These are phyloP conservation scores for Ochropleura plecta DNA, from an alignment of 2,888 invertebrate species.

Conservation along the genomic window DNA sequence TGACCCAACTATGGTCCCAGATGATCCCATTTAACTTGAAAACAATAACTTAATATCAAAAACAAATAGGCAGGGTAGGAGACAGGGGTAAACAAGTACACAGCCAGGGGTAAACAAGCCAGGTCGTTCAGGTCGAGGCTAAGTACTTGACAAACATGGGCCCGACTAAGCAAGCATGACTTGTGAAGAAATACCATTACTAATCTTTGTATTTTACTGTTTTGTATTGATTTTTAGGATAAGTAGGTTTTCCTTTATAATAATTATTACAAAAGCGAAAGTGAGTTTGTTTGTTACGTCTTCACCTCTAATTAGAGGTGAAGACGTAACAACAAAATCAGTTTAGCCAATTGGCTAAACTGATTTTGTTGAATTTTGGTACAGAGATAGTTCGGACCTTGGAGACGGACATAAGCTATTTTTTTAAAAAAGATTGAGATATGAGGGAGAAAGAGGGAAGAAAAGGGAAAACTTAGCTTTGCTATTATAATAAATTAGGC, in stretches of 20 bases:
- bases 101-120: conserved; percentile 37
- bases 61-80: conserved; percentile 45
- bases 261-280: neutral
- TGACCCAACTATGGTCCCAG: neutral
- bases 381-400: too few relatives aligned
- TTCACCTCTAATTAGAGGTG: too few relatives aligned
- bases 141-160: conserved; percentile 55
- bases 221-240: conserved; percentile 11
- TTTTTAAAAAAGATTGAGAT: too few relatives aligned
- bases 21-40: conserved; percentile 29
- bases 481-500: too few relatives aligned
- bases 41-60: conserved; percentile 41
- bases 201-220: conserved; percentile 12
- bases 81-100: conserved; percentile 35
- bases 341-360: too few relatives aligned
- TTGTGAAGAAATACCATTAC: conserved; percentile 42
- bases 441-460: too few relatives aligned
- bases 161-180: conserved; percentile 21
- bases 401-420: too few relatives aligned
- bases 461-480: too few relatives aligned
- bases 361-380: too few relatives aligned
- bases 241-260: neutral
- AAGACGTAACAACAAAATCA: too few relatives aligned
- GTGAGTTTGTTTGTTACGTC: neutral
- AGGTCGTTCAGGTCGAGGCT: conserved; percentile 53